phyloP scores from a whole-genome alignment of 2,888 invertebrate genomes.

The Drosophila paranaensis region DNA sequence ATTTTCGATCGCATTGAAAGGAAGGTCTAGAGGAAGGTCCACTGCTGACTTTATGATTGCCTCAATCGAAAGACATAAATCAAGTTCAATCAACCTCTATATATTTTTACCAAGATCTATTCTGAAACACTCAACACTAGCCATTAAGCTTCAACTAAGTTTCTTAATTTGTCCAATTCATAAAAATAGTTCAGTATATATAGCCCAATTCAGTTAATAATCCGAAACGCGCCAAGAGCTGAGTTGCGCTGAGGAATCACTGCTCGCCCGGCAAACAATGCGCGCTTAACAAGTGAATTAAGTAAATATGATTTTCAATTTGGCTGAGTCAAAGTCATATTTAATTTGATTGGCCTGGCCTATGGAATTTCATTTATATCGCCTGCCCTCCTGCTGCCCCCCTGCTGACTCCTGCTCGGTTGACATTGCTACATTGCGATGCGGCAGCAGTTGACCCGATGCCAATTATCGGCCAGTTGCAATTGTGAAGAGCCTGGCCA shows the following conservation, averaged over 20 bases:
- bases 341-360: conserved; percentile 63
- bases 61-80: too few relatives aligned
- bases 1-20: too few relatives aligned
- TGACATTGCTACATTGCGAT: conserved; percentile 31
- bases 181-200: not conserved
- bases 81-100: too few relatives aligned
- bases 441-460: conserved; percentile 61
- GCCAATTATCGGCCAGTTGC: conserved; percentile 68
- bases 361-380: conserved; percentile 29
- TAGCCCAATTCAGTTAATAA: not conserved
- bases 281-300: conserved; percentile 14
- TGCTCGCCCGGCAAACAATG: not conserved
- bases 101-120: too few relatives aligned
- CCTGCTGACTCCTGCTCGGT: not conserved
- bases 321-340: conserved; percentile 58
- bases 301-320: conserved; percentile 33
- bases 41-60: too few relatives aligned
- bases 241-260: not conserved
- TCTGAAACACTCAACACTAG: not conserved
- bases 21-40: too few relatives aligned
- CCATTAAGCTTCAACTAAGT: not conserved
- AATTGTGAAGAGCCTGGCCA: conserved; percentile 34
- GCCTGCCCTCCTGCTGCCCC: not conserved
- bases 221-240: not conserved
- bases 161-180: not conserved